Evolutionary conservation across 2,888 invertebrate genomes (phyloP), one percentile per base, ranked within the genome.

Genomic region (Eutolmus rufibarbis): DNA sequence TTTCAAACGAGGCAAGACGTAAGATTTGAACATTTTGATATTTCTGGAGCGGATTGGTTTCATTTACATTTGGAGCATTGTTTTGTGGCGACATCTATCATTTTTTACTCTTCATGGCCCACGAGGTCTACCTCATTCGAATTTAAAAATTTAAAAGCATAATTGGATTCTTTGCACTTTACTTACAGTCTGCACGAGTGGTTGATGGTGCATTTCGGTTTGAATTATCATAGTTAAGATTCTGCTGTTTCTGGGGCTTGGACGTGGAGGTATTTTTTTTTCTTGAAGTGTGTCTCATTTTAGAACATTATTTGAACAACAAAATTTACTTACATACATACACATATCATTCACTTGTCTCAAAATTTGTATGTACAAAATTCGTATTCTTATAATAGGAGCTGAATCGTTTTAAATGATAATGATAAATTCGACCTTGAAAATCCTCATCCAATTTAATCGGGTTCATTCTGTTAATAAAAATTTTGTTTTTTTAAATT

Each of bases 1-100:
- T 96, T 85, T 94, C 96, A 16, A 92, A 94, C 90, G 94, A 93
- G 66, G 94, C 95, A 79, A 93, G 96, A 94, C 95, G 96, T 96
- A 94, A 96, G 96, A 95, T 91, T 16, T 74, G 8, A 82, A 82
- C 34, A 46, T 84, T 85, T 85, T 74, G 74, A 34, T 85, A 37
- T 82, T 76, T 76, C 76, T 76, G 76, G 34, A 76, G 23, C n/a
- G 34, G 40, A 37, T 40, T 76, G 19, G 76, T 76, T 76, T 40
- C 76, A 40, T 76, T 76, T 66, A 19, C 23, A 66, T 66, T 28
- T 66, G 66, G 28, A 66, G 28, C 28, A 66, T 66, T 76, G 34
- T 76, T 74, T 23, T 76, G 16, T 76, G 76, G 76, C 19, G 76
- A 66, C 66, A 66, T 66, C 19, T 66, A 19, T 66, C 66, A 66